A percentile compares a stretch with the other conserved stretches of the same genome.
Conservation (phyloP, 2,113 vertebrate genomes). For the Mormyrus lacerda region DNA sequence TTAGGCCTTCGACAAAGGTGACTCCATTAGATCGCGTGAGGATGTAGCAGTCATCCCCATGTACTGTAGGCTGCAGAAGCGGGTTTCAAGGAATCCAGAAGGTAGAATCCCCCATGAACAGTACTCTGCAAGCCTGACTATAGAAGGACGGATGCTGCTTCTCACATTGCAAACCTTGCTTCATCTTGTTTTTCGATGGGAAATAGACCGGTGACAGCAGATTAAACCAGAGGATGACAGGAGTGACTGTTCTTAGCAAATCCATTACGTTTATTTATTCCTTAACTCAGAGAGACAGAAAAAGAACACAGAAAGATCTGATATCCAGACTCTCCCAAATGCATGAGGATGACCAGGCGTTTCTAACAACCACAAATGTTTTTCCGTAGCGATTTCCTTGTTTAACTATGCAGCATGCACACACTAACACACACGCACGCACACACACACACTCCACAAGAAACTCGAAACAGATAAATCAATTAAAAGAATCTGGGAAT, state of each 20-base stretch:
- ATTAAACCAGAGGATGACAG: not conserved
- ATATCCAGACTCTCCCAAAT: not conserved
- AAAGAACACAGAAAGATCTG: not conserved
- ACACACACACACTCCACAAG: not conserved
- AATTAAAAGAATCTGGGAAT: not conserved
- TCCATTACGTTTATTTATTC: not conserved
- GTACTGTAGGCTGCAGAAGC: not conserved
- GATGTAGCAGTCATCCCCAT: not conserved
- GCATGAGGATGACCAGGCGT: not conserved
- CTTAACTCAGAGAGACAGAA: not conserved
- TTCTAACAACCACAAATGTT: not conserved
- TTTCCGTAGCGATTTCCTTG: not conserved
- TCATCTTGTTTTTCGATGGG: not conserved
- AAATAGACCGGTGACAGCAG: not conserved
- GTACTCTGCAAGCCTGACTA: not conserved
- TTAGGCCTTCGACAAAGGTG: constrained; percentile 23
- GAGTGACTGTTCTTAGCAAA: not conserved
- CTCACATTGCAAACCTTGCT: not conserved
- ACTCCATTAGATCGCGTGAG: not conserved
- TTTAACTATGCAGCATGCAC: not conserved
- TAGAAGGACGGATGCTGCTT: not conserved
- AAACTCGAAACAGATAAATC: not conserved
- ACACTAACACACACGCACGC: not conserved
- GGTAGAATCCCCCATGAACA: not conserved
- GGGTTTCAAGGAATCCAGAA: constrained; percentile 11